Evolutionary conservation across 64 coral and sea anemone species (phyloP).

Genomic region (Pachyseris speciosa): DNA sequence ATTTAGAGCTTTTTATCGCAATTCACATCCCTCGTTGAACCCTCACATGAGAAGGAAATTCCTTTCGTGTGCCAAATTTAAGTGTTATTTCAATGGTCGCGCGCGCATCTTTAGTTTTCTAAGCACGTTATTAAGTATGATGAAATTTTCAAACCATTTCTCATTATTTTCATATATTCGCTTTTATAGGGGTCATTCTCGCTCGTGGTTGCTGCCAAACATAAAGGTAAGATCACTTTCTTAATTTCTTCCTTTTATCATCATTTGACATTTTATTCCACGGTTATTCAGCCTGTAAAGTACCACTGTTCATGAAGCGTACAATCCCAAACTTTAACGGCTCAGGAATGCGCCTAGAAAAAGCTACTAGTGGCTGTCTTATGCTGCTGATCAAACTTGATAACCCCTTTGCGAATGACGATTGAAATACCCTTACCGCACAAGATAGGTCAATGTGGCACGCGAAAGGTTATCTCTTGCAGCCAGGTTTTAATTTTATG

Average conservation of each 20-base stretch:
- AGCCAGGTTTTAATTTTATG: slow-evolving; percentile 48
- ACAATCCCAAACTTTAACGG: background rate
- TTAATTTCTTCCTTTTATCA: background rate
- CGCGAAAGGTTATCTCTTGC: slow-evolving; percentile 49
- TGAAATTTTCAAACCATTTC: background rate
- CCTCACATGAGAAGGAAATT: background rate
- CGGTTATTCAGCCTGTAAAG: background rate
- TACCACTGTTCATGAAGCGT: background rate
- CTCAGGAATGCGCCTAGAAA: background rate
- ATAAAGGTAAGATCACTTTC: background rate
- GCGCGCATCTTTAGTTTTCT: background rate
- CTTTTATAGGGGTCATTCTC: slow-evolving; percentile 6
- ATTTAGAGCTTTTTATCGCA: background rate
- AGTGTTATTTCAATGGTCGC: background rate
- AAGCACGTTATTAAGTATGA: background rate
- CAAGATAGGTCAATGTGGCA: slow-evolving; percentile 27
- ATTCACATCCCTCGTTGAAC: background rate
- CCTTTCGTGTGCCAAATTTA: background rate
- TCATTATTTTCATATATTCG: slow-evolving; percentile 25
- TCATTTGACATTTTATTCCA: background rate
- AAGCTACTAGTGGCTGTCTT: background rate
- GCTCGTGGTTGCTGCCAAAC: background rate
- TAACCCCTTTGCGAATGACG: background rate
- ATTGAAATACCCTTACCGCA: background rate
- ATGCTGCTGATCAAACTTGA: background rate